Percentiles rank a stretch among this genome's conserved stretches.
These are phyloP conservation scores for Aproaerema taeniolella DNA, from an alignment of 2,888 invertebrate species.

Conservation along the genomic window DNA sequence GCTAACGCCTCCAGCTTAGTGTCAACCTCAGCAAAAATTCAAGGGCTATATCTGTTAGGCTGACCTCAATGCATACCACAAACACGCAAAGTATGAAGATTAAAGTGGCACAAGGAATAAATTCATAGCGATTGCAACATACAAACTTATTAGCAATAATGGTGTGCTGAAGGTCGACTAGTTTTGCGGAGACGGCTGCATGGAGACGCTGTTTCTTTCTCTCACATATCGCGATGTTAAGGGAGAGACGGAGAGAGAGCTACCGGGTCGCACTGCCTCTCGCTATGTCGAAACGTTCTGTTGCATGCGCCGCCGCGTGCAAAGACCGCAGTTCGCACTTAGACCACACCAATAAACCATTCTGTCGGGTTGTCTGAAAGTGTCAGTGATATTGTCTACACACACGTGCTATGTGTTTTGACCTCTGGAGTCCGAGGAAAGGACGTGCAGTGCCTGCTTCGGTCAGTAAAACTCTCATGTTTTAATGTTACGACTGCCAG, in stretches of 20 bases:
- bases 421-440: conserved; percentile 29
- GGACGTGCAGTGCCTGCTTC: conserved; percentile 25
- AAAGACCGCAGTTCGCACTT: conserved; percentile 43
- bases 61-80: conserved; percentile 7
- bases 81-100: conserved; percentile 3
- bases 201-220: conserved; percentile 39
- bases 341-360: conserved; percentile 42
- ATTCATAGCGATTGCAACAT: conserved; percentile 60
- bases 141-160: conserved; percentile 65
- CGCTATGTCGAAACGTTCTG: conserved; percentile 59
- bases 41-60: not conserved
- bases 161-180: conserved; percentile 65
- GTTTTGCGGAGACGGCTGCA: conserved; percentile 35
- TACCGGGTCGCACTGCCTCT: conserved; percentile 34
- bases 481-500: not conserved
- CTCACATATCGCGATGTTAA: conserved; percentile 13
- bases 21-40: too few species aligned
- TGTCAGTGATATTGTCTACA: conserved; percentile 54
- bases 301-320: conserved; percentile 48
- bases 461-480: conserved; percentile 27
- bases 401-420: conserved; percentile 36
- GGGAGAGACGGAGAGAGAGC: conserved; percentile 46
- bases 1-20: too few species aligned
- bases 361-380: conserved; percentile 46
- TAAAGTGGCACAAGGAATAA: conserved; percentile 47